A percentile compares a stretch with the other conserved stretches of the same genome.
phyloP scores from a whole-genome alignment of 2,888 invertebrate species.

The Euzophera pinguis region DNA sequence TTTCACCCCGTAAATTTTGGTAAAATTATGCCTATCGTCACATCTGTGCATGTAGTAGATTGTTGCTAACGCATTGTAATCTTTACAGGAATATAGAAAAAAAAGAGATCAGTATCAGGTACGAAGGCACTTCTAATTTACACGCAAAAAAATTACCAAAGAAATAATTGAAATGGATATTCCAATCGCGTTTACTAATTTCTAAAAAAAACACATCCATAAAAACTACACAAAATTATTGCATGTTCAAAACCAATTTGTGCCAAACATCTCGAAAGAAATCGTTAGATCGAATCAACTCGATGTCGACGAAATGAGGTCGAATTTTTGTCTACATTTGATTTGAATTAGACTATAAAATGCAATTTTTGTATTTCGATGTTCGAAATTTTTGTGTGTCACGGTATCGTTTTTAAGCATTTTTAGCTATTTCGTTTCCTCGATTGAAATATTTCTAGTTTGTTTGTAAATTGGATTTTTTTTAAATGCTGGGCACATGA shows the following conservation, averaged over 20 bases:
- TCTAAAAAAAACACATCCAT: neutral
- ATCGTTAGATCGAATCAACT: conserved; percentile 2
- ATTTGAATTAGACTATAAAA: conserved; percentile 1
- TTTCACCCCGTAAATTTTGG: too few species aligned
- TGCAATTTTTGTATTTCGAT: neutral
- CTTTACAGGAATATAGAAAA: too few species aligned
- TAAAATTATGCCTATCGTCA: too few species aligned
- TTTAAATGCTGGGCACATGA: too few species aligned
- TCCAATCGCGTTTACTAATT: too few species aligned
- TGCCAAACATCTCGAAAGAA: conserved; percentile 5
- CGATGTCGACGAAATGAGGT: conserved; percentile 1
- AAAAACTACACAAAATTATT: conserved; percentile 1
- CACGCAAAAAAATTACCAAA: too few species aligned
- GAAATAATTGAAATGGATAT: too few species aligned
- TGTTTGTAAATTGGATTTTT: too few species aligned
- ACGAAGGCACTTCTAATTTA: too few species aligned
- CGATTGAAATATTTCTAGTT: neutral
- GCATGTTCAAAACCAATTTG: neutral
- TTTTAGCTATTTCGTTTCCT: neutral
- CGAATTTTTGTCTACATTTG: conserved; percentile 8
- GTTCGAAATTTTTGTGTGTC: neutral
- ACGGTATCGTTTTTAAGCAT: neutral
- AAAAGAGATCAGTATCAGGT: too few species aligned
- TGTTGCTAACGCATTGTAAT: too few species aligned
- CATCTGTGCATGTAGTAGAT: too few species aligned